A percentile compares a stretch with the other conserved stretches of the same genome.
phyloP scores from a whole-genome alignment of 1,140 invertebrate genomes.

The Megathymus violae region DNA sequence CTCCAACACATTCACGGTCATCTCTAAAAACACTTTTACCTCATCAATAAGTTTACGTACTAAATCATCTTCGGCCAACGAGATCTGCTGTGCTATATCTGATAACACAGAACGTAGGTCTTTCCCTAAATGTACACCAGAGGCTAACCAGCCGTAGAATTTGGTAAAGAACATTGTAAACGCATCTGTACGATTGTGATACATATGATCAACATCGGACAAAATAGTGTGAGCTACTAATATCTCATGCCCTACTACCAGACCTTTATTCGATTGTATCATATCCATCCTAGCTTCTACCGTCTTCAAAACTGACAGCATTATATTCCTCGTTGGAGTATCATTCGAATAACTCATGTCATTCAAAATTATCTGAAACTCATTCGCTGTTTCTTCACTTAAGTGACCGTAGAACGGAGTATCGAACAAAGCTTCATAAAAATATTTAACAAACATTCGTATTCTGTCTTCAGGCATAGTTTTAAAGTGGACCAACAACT shows the following conservation, averaged over 20 bases:
- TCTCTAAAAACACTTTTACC: slow-evolving; percentile 62
- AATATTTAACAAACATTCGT: slow-evolving; percentile 40
- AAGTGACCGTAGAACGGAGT: slow-evolving; percentile 50
- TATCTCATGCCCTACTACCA: slow-evolving; percentile 45
- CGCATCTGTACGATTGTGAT: slow-evolving; percentile 39
- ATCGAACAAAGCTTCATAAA: slow-evolving; percentile 51
- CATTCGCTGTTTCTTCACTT: slow-evolving; percentile 46
- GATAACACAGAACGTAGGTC: slow-evolving; percentile 40
- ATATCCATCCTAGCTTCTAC: slow-evolving; percentile 46
- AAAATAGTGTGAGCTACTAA: slow-evolving; percentile 58
- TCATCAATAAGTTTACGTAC: slow-evolving; percentile 55
- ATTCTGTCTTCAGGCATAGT: slow-evolving; percentile 47
- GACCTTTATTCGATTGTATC: slow-evolving; percentile 36
- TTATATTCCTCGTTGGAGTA: slow-evolving; percentile 46
- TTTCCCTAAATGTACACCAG: slow-evolving; percentile 35
- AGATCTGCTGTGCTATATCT: slow-evolving; percentile 47
- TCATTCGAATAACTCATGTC: slow-evolving; percentile 57
- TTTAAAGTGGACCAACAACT: slow-evolving; percentile 47
- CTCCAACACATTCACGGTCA: slow-evolving; percentile 49
- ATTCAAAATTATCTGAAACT: slow-evolving; percentile 62
- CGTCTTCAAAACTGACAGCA: slow-evolving; percentile 50
- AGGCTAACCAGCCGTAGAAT: slow-evolving; percentile 48
- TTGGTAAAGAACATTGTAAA: slow-evolving; percentile 52
- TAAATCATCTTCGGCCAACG: slow-evolving; percentile 37
- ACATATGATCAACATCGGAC: slow-evolving; percentile 67